Conservation (phyloP, 2,888 invertebrate genomes). For the Coecobrya sp. region DNA sequence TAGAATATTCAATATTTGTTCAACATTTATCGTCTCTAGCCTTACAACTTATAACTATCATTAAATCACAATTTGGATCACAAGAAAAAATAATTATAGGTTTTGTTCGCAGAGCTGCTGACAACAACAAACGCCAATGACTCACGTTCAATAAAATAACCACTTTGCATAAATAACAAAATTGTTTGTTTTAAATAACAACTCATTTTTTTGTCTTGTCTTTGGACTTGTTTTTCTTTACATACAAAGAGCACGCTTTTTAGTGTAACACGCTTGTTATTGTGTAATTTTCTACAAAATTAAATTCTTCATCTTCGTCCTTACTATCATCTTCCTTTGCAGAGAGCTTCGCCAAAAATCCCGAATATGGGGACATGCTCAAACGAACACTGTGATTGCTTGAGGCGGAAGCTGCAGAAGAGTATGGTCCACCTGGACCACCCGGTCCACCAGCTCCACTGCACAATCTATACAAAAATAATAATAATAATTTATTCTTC, state of each 20-base stretch:
- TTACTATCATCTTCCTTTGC: conserved; percentile 92
- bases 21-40: neutral
- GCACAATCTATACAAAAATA: conserved; percentile 62
- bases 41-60: neutral
- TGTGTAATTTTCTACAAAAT: neutral
- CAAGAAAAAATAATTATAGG: neutral
- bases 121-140: neutral
- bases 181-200: no score
- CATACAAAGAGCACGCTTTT: no score
- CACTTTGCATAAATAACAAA: neutral
- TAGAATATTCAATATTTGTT: neutral
- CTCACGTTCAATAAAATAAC: neutral
- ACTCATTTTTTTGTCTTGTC: no score
- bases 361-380: conserved; percentile 88
- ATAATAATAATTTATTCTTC: neutral
- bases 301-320: conserved; percentile 81
- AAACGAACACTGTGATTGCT: conserved; percentile 86
- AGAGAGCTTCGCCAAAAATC: conserved; percentile 88
- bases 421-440: conserved; percentile 82
- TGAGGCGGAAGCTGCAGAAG: conserved; percentile 84
- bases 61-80: neutral
- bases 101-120: neutral
- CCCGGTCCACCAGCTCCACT: conserved; percentile 62
- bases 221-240: no score
- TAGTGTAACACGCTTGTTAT: no score